Evolutionary conservation across 2,113 vertebrate genomes (phyloP), one percentile per base, ranked within the genome.

Genomic region (Pipra filicauda): DNA sequence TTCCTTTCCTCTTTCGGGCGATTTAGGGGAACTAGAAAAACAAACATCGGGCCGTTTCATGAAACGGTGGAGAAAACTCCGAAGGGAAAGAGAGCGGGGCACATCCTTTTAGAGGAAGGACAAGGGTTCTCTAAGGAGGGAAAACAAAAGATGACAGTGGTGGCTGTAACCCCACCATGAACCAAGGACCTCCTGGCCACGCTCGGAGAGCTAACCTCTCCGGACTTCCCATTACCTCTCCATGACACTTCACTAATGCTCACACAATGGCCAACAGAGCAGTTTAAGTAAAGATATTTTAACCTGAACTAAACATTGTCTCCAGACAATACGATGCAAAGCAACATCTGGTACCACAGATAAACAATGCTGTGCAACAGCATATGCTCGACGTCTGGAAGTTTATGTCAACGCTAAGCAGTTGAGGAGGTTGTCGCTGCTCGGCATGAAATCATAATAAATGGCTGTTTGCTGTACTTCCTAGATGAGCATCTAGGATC

Each of bases 31-130:
- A 96, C 97, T 98, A 97, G 94, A 98, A 98, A 99, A 99, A 99
- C 98, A 99, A 99, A 99, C 98, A 98, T 46, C 82, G 91, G 76
- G 31, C 77, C 85, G 94, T 71, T 96, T 98, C 96, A 96, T 98
- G 97, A 96, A 95, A 90, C 89, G 91, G 75, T 76, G 89, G 82
- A 73, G 93, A 92, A 96, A 94, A 76, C 81, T 37, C 80, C 76
- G 61, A 91, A 91, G 97, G 95, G 85, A 90, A 97, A 88, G 96
- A 97, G 97, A 97, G 96, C 84, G 88, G 80, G 98, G 97, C 98
- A 98, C 98, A 98, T 98, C 99, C 98, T 98, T 97, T 98, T 97
- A 97, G 98, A 98, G 98, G 98, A 99, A 99, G 99, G 99, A 99
- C 99, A 98, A 94, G 97, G 97, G 97, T 98, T 96, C 98, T 96